These are phyloP conservation scores for Empidonax traillii DNA, from an alignment of 2,113 vertebrate species.

Conservation along the genomic window DNA sequence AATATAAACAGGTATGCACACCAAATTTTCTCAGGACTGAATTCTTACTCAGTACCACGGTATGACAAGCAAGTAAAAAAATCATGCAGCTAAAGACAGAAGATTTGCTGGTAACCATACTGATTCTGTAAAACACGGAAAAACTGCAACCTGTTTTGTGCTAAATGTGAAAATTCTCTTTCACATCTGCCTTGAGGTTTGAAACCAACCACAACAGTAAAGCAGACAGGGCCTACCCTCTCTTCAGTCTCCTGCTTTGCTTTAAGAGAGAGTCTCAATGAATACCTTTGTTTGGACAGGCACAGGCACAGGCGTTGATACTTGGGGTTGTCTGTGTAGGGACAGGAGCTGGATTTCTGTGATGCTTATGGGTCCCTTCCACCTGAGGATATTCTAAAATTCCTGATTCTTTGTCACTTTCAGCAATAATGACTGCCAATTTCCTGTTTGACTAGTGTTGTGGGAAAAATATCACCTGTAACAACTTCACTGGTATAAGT, in stretches of 20 bases:
- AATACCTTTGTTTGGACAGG: background rate
- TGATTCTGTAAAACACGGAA: background rate
- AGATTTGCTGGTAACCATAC: background rate
- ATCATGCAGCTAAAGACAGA: background rate
- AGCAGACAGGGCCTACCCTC: background rate
- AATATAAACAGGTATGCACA: background rate
- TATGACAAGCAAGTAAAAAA: background rate
- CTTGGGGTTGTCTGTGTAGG: background rate
- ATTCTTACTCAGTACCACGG: background rate
- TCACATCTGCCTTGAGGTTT: background rate
- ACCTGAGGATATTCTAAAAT: background rate
- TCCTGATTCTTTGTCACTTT: background rate
- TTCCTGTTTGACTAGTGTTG: background rate
- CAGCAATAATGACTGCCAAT: background rate
- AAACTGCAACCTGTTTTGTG: background rate
- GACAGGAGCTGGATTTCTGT: background rate
- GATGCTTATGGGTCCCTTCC: background rate
- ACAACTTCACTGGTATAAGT: background rate
- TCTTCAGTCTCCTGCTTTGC: background rate
- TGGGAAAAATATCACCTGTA: background rate
- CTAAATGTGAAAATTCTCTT: background rate
- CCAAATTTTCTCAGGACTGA: background rate
- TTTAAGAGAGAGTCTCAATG: background rate
- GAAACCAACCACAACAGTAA: background rate
- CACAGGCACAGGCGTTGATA: background rate